Evolutionary conservation across 1,140 invertebrate genomes (phyloP).

Genomic region (Matsumurasca onukii): DNA sequence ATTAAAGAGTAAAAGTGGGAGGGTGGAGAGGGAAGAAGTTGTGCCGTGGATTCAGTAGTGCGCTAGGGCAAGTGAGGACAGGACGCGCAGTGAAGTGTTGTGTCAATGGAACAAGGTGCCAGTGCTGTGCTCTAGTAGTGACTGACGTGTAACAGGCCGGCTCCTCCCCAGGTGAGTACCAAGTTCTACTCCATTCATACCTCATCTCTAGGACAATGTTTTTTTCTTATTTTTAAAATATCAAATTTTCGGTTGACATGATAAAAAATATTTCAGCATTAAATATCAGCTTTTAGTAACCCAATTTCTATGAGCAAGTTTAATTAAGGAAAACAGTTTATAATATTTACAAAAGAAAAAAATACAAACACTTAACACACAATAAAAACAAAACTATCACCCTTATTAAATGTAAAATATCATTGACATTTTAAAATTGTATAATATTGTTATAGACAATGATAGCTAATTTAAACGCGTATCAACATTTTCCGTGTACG

Average conservation of each 20-base stretch:
- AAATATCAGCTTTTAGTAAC: background rate
- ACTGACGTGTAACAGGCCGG: conserved; percentile 1
- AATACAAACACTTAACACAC: no score
- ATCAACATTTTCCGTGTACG: no score
- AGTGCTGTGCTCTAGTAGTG: conserved; percentile 2
- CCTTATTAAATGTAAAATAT: no score
- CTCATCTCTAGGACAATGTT: no score
- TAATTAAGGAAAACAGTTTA: background rate
- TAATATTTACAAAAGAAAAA: background rate
- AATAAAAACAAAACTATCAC: no score
- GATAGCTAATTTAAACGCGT: no score
- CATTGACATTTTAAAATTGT: no score
- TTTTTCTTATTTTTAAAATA: no score
- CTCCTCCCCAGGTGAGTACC: conserved; percentile 14
- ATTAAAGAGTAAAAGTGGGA: conserved; percentile 35
- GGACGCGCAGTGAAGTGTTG: background rate
- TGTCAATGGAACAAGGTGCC: conserved; percentile 19
- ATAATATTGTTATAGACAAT: no score
- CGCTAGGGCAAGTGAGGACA: conserved; percentile 20
- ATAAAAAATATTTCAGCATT: background rate
- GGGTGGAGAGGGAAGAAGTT: background rate
- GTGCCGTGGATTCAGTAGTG: conserved; percentile 16
- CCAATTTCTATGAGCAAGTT: background rate
- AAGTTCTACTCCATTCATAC: no score
- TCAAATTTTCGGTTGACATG: background rate